These are phyloP conservation scores for Cylas formicarius DNA, from an alignment of 1,140 invertebrate genomes.

Conservation along the genomic window DNA sequence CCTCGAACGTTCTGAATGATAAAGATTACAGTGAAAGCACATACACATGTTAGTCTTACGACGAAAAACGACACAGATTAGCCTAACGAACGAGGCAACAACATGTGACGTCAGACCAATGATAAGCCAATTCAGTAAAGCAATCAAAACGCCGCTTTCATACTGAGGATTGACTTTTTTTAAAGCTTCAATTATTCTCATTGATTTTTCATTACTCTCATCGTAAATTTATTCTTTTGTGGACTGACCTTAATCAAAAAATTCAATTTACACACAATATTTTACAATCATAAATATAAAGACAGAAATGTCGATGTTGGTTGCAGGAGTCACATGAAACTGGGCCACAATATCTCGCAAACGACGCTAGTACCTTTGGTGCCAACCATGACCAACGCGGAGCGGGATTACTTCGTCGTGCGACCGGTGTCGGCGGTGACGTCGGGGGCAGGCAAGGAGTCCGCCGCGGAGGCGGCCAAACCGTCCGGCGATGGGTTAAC, in stretches of 20 bases:
- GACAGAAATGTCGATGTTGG: conserved; percentile 2
- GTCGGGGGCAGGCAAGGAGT: conserved; percentile 22
- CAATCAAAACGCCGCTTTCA: too few relatives aligned
- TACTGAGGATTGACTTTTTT: too few relatives aligned
- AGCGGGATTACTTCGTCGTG: conserved; percentile 48
- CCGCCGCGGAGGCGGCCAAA: conserved; percentile 1
- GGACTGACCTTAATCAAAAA: neutral
- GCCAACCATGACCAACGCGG: conserved; percentile 45
- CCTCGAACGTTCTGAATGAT: too few relatives aligned
- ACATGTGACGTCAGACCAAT: too few relatives aligned
- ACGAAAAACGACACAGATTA: too few relatives aligned
- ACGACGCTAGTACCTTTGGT: conserved; percentile 46
- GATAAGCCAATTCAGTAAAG: too few relatives aligned
- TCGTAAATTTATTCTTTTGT: neutral
- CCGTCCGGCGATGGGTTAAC: conserved; percentile 34
- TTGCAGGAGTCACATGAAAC: conserved; percentile 47
- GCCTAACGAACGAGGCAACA: too few relatives aligned
- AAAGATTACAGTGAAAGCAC: too few relatives aligned
- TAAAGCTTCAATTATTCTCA: too few relatives aligned
- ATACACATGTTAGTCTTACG: too few relatives aligned
- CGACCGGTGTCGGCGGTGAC: conserved; percentile 36
- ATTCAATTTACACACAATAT: too few relatives aligned
- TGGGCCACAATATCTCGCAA: conserved; percentile 46
- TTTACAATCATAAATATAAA: too few relatives aligned
- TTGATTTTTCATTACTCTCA: neutral